A percentile compares a stretch with the other conserved stretches of the same genome.
These are phyloP conservation scores for Hycleus cichorii DNA, from an alignment of 1,140 invertebrate genomes.

Conservation along the genomic window DNA sequence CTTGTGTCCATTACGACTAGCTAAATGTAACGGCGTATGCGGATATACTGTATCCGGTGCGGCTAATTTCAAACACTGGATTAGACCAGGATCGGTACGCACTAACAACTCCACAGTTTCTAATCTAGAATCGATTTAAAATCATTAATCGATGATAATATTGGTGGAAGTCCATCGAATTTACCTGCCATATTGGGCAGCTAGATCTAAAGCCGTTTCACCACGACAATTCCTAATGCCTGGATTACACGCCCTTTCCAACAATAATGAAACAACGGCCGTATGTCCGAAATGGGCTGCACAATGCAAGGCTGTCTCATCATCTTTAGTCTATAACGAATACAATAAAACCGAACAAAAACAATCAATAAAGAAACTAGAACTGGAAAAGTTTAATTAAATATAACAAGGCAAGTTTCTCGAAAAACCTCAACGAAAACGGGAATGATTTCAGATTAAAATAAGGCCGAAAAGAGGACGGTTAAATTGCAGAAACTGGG, in stretches of 20 bases:
- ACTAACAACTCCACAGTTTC: slow-evolving; percentile 84
- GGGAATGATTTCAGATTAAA: no score
- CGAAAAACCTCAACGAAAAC: no score
- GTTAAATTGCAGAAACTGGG: no score
- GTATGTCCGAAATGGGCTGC: slow-evolving; percentile 93
- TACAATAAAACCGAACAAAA: not conserved
- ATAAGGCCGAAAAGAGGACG: not conserved
- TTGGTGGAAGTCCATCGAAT: not conserved
- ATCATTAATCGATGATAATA: not conserved
- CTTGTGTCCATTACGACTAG: slow-evolving; percentile 88
- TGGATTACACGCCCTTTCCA: slow-evolving; percentile 84
- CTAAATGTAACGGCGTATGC: slow-evolving; percentile 88
- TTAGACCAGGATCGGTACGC: slow-evolving; percentile 68
- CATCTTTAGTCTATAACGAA: slow-evolving; percentile 74
- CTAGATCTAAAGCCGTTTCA: slow-evolving; percentile 89
- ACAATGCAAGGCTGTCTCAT: slow-evolving; percentile 89
- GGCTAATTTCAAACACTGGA: slow-evolving; percentile 57
- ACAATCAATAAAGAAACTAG: not conserved
- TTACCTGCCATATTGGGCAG: slow-evolving; percentile 83
- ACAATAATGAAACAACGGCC: slow-evolving; percentile 76
- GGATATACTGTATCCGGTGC: slow-evolving; percentile 57
- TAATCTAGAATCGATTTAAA: slow-evolving; percentile 49
- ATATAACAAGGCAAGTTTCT: slow-evolving; percentile 6
- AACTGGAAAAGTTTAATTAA: slow-evolving; percentile 5
- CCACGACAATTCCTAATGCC: slow-evolving; percentile 79